Evolutionary conservation across 2,888 invertebrate genomes (phyloP), one percentile per base, ranked within the genome.

Genomic region (Tholera decimalis): DNA sequence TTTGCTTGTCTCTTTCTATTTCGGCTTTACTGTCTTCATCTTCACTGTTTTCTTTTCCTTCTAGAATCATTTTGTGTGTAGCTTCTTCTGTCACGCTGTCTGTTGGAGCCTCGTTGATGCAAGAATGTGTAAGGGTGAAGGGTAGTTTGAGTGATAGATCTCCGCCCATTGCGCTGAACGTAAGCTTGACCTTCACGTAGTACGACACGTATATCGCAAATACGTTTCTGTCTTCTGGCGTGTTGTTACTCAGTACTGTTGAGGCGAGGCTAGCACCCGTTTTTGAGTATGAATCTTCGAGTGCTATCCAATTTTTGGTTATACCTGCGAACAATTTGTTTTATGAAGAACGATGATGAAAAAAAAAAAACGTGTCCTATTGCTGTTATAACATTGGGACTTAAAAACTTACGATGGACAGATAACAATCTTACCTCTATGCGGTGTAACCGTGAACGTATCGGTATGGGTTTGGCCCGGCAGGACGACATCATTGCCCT

Each of bases 141-240:
- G 98, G 98, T 54, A 98, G 90, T 89, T 98, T 98, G 1, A 98
- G 91, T 0, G 97, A 97, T 8, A 98, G 92, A 66, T 97, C 97
- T 1, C 98, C 98, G 0, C 98, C 98, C 96, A 98, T 98, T 3
- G 97, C 97, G 67, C 98, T 98, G 26, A 98, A 96, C 0, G 97
- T 95, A 0, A 98, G 95, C 91, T 98, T 98, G 0, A 98, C 97
- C 96, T 98, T 98, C 8, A 98, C 98, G 88, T 98, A 98, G 89
- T 98, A 98, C 0, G 98, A 98, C 11, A 98, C 98, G 93, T 98
- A 98, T 82, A 98, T 98, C 58, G 98, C 98, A 85, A 98, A 98
- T 0, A 98, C 98, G 89, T 98, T 98, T 66, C 98, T 96, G 78
- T 98, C 98, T 74, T 98, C 97, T 0, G 97, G 96, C 18, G 96